Percentiles rank a stretch among this genome's conserved stretches.
These are phyloP conservation scores for Nibea coibor DNA, from an alignment of 2,113 vertebrate species.

Conservation along the genomic window DNA sequence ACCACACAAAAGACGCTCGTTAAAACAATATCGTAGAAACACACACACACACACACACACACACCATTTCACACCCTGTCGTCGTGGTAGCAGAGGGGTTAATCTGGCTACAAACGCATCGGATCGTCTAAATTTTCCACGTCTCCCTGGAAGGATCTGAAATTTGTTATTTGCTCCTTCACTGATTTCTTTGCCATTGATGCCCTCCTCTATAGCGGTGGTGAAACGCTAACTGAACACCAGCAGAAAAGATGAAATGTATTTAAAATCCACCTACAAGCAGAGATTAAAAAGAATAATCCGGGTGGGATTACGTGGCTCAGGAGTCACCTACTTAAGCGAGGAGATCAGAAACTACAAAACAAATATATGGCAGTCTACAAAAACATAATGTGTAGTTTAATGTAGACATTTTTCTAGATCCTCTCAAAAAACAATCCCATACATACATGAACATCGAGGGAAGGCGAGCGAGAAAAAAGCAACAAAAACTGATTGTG, in stretches of 20 bases:
- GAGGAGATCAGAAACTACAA: background rate
- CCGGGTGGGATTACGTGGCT: background rate
- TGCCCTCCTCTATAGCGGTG: background rate
- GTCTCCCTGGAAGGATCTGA: slow-evolving; percentile 47
- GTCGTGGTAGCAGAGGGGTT: background rate
- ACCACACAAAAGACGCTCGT: slow-evolving; percentile 23
- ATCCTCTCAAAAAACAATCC: background rate
- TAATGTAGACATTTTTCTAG: background rate
- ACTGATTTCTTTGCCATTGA: background rate
- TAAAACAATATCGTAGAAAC: slow-evolving; percentile 25
- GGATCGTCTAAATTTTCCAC: background rate
- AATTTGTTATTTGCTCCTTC: background rate
- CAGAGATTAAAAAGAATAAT: background rate
- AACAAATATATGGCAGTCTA: slow-evolving; percentile 5
- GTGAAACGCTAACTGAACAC: background rate
- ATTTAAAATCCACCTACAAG: background rate
- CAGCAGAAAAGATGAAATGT: background rate
- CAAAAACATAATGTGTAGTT: background rate
- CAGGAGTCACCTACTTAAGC: background rate
- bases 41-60: background rate
- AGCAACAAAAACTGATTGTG: too few relatives aligned
- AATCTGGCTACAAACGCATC: background rate
- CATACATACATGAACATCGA: background rate
- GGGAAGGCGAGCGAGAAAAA: background rate
- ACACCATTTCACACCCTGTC: background rate